Conservation (phyloP, 2,797 vertebrate genomes). For the Acanthiza pusilla region DNA sequence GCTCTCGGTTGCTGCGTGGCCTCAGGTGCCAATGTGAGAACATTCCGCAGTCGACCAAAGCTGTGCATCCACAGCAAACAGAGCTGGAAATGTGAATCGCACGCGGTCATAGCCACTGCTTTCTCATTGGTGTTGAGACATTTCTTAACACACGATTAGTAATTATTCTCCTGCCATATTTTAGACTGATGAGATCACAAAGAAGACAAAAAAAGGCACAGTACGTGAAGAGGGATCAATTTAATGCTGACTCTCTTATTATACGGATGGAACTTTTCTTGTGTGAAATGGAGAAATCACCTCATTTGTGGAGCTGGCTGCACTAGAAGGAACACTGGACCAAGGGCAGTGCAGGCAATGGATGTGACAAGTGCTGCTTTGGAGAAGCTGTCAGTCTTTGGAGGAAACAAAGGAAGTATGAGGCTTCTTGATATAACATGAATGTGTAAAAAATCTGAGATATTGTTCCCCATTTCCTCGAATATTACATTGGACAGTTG, state of each 20-base stretch:
- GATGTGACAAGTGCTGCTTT: background rate
- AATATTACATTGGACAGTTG: conserved; percentile 31
- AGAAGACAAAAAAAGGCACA: background rate
- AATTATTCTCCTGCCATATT: background rate
- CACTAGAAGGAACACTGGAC: background rate
- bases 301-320: background rate
- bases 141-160: background rate
- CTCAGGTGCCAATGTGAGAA: background rate
- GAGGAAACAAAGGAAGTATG: background rate
- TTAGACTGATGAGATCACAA: background rate
- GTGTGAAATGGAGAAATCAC: background rate
- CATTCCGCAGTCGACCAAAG: background rate
- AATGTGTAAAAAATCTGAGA: background rate
- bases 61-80: background rate
- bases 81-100: background rate
- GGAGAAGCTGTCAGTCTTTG: background rate
- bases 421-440: background rate
- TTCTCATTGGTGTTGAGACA: background rate
- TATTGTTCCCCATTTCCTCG: background rate
- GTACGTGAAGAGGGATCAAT: background rate
- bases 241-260: background rate
- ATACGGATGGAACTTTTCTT: background rate
- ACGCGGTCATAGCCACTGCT: background rate
- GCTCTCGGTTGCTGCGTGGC: background rate
- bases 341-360: background rate